Evolutionary conservation across 1,140 invertebrate genomes (phyloP), one percentile per base, ranked within the genome.

Genomic region (Probaryconus sp.): DNA sequence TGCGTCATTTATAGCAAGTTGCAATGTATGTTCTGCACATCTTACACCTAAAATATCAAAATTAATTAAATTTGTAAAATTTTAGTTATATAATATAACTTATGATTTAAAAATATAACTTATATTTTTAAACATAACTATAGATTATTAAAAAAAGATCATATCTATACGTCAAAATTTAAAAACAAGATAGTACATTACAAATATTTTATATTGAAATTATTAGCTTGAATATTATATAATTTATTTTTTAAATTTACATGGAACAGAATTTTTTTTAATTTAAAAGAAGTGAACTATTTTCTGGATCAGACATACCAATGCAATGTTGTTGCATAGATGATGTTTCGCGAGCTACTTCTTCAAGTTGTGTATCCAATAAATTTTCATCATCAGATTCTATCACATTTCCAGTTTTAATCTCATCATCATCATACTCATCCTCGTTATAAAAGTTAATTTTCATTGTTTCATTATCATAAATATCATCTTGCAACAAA

Each of bases 21-120:
- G 43, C 7, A 63, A 11, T 5, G 58, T 63, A 11, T 63, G 58
- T 0, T 16, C 58, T 6, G 45, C 45, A 31, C 58, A 63, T n/a
- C 45, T 30, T 2, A 63, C 26, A 14, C 45, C 58, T 60, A 10
- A 43, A 43, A 26, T 21, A 24, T 5, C 26, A 48, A 7, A 48
- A n/a, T 18, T 48, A 21, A 24, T 10, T 24, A n/a, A 40, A 24
- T 24, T 24, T 10, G 0, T 1, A 40, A n/a, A 18, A n/a, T n/a
- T n/a, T n/a, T n/a, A n/a, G n/a, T 40, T 18, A n/a, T 18, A 18
- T 6, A 35, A 4, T 35, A 14, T 13, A 35, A 11, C 7, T 5
- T 14, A 35, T 10, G 16, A 11, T 14, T 35, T 35, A 14, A 2
- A 14, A 35, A 14, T 35, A 35, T 14, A 10, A 35, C 13, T 35